phyloP scores from a whole-genome alignment of 2,113 vertebrate genomes.

The Catagonus wagneri region DNA sequence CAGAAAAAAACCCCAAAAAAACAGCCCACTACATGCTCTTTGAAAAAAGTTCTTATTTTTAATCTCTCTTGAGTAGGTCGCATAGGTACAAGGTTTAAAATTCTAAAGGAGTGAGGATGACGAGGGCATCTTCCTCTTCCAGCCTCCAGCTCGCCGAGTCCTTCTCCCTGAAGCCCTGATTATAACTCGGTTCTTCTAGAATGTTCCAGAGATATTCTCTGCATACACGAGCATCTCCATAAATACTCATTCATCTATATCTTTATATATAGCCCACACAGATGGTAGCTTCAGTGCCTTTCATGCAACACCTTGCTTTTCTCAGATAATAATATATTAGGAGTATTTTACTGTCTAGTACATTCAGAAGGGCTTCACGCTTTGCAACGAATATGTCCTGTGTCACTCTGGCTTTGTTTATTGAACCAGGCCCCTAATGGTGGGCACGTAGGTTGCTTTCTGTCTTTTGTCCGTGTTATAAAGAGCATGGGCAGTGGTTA shows the following conservation, averaged over 20 bases:
- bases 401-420: rapidly evolving
- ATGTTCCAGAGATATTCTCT: conserved; percentile 28
- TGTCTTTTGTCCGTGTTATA: neutral
- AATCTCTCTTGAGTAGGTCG: neutral
- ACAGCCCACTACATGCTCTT: neutral
- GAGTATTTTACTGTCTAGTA: neutral
- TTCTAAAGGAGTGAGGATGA: neutral
- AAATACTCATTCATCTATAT: conserved; percentile 34
- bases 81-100: neutral
- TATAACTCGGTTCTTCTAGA: conserved; percentile 2
- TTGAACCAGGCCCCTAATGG: neutral
- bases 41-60: conserved; percentile 13
- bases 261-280: conserved; percentile 41
- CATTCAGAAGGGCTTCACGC: neutral
- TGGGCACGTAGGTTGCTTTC: neutral
- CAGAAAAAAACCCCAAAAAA: neutral
- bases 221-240: neutral
- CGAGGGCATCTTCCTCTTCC: neutral
- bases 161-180: neutral
- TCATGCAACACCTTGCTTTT: neutral
- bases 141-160: neutral
- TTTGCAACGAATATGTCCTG: neutral
- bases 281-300: neutral
- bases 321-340: neutral
- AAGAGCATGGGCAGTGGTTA: neutral